Conservation (phyloP, 2,113 vertebrate genomes). For the Mesembrinibis cayennensis region DNA sequence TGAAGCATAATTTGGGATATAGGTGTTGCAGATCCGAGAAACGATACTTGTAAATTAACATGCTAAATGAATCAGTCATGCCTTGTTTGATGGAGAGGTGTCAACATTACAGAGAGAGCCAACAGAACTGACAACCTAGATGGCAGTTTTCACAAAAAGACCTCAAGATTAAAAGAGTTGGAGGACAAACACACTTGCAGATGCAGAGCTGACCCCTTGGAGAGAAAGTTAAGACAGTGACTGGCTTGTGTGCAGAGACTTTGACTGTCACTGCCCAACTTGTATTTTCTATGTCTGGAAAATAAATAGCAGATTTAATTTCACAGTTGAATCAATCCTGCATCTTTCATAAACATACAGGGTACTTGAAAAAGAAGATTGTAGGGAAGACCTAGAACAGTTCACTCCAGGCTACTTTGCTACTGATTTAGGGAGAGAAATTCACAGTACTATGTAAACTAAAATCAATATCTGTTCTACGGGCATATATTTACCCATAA, state of each 20-base stretch:
- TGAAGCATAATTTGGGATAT: background rate
- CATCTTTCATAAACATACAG: background rate
- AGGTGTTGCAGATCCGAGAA: background rate
- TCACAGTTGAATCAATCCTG: background rate
- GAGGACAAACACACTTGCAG: background rate
- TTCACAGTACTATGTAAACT: background rate
- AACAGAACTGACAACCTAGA: background rate
- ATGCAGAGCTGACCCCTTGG: background rate
- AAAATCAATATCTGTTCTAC: background rate
- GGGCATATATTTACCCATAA: background rate
- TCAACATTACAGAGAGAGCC: background rate
- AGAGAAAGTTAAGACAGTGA: background rate
- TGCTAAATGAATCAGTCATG: background rate
- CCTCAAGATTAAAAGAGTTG: background rate
- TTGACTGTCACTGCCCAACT: background rate
- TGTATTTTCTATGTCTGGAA: background rate
- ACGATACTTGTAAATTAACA: background rate
- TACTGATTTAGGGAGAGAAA: background rate
- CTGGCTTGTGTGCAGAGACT: background rate
- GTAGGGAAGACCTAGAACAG: background rate
- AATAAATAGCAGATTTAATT: background rate
- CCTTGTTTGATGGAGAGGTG: background rate
- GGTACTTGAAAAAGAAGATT: background rate
- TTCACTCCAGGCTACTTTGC: background rate
- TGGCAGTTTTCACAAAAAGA: background rate